phyloP scores from a whole-genome alignment of 1,140 invertebrate species.

The Brachionus calyciflorus region DNA sequence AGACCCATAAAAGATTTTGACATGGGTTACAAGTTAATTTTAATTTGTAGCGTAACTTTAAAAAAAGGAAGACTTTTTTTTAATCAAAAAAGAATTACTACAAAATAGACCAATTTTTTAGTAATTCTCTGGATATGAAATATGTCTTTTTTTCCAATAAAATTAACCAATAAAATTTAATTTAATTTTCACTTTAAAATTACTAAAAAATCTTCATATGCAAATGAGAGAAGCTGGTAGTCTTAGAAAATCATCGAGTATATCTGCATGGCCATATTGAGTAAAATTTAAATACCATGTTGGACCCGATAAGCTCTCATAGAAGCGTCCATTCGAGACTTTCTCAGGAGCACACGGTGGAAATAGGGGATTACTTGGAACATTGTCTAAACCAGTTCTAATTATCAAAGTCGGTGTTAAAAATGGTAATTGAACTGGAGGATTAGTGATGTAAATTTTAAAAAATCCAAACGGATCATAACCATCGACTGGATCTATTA shows the following conservation, averaged over 20 bases:
- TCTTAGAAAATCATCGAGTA: constrained; percentile 26
- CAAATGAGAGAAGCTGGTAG: constrained; percentile 7
- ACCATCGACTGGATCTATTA: constrained; percentile 47
- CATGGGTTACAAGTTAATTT: too few relatives aligned
- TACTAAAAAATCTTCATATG: too few relatives aligned
- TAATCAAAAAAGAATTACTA: too few relatives aligned
- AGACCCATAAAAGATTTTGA: too few relatives aligned
- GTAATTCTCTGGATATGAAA: too few relatives aligned
- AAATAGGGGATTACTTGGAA: not conserved
- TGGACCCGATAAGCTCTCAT: constrained; percentile 6
- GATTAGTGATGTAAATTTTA: constrained; percentile 42
- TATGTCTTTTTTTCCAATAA: too few relatives aligned
- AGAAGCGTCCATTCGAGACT: constrained; percentile 25
- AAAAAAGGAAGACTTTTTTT: too few relatives aligned
- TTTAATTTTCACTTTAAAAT: too few relatives aligned
- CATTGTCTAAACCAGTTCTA: constrained; percentile 15
- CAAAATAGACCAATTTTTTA: too few relatives aligned
- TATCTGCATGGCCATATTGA: constrained; percentile 44
- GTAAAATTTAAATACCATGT: constrained; percentile 37
- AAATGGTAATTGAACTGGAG: constrained; percentile 34
- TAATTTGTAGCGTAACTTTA: too few relatives aligned
- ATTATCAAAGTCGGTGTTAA: constrained; percentile 16
- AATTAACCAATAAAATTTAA: too few relatives aligned
- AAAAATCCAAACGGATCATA: constrained; percentile 41
- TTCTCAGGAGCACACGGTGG: constrained; percentile 37